Evolutionary conservation across 2,888 invertebrate species (phyloP).

Genomic region (Stegophylla sp.): DNA sequence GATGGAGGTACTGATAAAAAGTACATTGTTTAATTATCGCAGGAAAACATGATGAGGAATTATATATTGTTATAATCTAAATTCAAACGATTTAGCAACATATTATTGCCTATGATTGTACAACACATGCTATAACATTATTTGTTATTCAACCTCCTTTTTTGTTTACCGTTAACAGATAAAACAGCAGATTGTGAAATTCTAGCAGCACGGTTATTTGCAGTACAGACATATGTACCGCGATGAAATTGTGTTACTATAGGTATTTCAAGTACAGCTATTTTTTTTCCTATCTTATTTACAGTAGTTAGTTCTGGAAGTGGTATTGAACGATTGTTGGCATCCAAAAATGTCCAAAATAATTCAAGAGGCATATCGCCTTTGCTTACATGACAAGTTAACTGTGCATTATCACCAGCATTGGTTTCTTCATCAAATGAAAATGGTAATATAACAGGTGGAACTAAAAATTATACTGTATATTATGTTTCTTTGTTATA

Average conservation of each 20-base stretch:
- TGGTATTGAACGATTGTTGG: constrained; percentile 37
- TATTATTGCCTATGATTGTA: constrained; percentile 21
- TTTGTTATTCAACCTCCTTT: background rate
- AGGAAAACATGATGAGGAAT: constrained; percentile 30
- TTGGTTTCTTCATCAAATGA: constrained; percentile 63
- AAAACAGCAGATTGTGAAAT: constrained; percentile 74
- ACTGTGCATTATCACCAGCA: constrained; percentile 63
- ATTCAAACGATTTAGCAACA: background rate
- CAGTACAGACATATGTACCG: constrained; percentile 79
- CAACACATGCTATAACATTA: constrained; percentile 13
- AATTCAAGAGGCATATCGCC: constrained; percentile 64
- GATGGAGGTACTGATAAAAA: constrained; percentile 62
- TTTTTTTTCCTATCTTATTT: constrained; percentile 64
- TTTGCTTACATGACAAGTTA: constrained; percentile 64
- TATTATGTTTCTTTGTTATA: constrained; percentile 13
- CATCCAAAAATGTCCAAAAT: constrained; percentile 69
- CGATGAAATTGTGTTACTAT: constrained; percentile 74
- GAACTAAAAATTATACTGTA: constrained; percentile 58
- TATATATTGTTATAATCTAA: constrained; percentile 8
- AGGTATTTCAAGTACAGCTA: constrained; percentile 73
- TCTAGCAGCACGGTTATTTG: constrained; percentile 75
- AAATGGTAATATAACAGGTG: constrained; percentile 64
- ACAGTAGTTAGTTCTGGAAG: constrained; percentile 50
- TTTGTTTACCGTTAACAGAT: constrained; percentile 74
- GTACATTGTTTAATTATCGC: constrained; percentile 18